phyloP scores from a whole-genome alignment of 2,113 vertebrate species.

The Anarhynchus alexandrinus region DNA sequence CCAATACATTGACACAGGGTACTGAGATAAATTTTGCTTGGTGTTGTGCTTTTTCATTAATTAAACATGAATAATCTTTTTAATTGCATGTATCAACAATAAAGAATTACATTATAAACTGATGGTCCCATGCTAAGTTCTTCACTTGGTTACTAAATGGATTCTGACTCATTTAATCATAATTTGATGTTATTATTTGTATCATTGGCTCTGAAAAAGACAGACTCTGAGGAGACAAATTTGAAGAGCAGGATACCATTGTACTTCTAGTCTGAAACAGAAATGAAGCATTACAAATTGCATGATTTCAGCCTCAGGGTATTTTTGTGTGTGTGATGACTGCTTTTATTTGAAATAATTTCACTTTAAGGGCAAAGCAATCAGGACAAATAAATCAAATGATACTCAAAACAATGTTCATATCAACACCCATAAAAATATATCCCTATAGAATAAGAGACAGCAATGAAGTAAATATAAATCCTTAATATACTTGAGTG shows the following conservation, averaged over 20 bases:
- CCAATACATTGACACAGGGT: accelerated
- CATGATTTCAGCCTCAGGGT: not conserved
- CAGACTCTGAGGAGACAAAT: not conserved
- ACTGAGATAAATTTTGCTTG: not conserved
- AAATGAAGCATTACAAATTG: not conserved
- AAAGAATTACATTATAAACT: not conserved
- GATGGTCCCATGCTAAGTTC: not conserved
- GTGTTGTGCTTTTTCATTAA: not conserved
- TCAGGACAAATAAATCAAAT: not conserved
- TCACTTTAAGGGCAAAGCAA: not conserved
- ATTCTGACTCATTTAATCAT: not conserved
- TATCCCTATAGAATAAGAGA: not conserved
- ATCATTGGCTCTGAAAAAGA: not conserved
- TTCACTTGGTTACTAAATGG: not conserved
- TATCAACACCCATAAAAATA: not conserved
- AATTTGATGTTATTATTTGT: not conserved
- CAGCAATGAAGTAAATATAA: not conserved
- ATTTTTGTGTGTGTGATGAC: not conserved
- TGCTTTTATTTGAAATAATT: slow-evolving; percentile 6
- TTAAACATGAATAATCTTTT: not conserved
- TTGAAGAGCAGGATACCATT: not conserved
- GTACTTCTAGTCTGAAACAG: not conserved
- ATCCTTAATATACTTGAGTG: not conserved
- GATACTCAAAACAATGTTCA: not conserved
- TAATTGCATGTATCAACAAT: not conserved